Base-by-base conservation (phyloP, 2,888 invertebrate species). In the Cephus runcator region DNA sequence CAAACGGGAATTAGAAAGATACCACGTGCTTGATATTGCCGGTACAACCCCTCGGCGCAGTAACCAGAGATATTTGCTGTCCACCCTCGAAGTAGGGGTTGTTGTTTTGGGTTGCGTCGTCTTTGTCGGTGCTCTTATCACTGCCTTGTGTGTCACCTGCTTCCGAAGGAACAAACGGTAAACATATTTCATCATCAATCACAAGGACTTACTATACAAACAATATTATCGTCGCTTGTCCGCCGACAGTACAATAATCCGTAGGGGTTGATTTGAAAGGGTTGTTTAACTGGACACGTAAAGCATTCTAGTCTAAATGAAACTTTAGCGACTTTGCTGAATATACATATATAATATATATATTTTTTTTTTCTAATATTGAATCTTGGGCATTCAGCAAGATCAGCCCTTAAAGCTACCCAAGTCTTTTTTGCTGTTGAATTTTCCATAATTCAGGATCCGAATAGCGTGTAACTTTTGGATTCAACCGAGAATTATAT, bases 61-160 rank as follows among this genome's bases (percentile, higher is more conserved):
- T 79, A 92, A 86, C 82, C 92, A 92, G 80, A 90, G 92, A 78
- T 92, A 92, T 79, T 87, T 93, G 34, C 91, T 94, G 73, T 95
- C 95, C 34, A 95, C 96, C 0, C 93, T 96, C 86, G 97, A 97
- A 92, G 94, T 97, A 75, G 95, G 96, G 35, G 95, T 96, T 0
- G 95, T 97, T 23, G 95, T 96, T 0, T 93, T 97, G 11, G 96
- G 96, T 4, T 95, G 96, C 82, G 93, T 97, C 75, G 95, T 97
- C 76, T 96, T 97, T 88, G 92, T 97, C 73, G 97, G 97, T 0
- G 96, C 97, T 0, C 93, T 96, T 77, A 93, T 96, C 12, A 95
- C 97, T 0, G 96, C 97, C 23, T 92, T 97, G 12, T 96, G 96
- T 87, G 95, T 97, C 82, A 93, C 96, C 76, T 96, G 96, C 87